Base-by-base conservation (phyloP, 2,888 invertebrate species). In the Caradrina clavipalpis region DNA sequence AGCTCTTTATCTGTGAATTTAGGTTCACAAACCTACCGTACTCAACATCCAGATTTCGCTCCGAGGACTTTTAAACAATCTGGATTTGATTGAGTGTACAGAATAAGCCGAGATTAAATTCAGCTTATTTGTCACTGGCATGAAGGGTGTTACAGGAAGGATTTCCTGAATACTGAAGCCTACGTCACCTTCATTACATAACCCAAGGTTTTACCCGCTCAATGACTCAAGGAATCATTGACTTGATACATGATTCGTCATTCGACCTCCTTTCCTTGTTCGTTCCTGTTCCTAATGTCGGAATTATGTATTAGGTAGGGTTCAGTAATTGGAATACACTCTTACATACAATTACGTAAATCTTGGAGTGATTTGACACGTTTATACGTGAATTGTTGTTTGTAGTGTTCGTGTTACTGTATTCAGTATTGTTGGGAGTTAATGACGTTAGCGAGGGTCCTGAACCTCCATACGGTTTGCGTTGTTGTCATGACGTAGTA, bases 171-270 rank as follows among this genome's bases (percentile, higher is more conserved):
- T 57, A n/a, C 50, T 58, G 15, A 42, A 13, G 15, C 17, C n/a
- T 58, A 57, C 60, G 76, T 76, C 63, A 80, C 19, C 11, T 10
- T 22, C 63, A 57, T 57, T 55, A 50, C 15, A 62, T 76, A 65
- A 39, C 13, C 22, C 5, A 31, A 51, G 71, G 81, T 50, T 80
- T 78, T 59, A 76, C 58, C 77, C 45, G 7, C 31, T 51, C 19
- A 64, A 35, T 66, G 62, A 76, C 31, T 80, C 55, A 39, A 62
- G 53, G 50, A 65, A 69, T 69, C 70, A 53, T 65, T 64, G 55
- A 55, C 49, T 59, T 77, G 49, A 53, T 71, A 58, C 49, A 59
- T 72, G 49, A 53, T 76, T 78, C 50, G 68, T 81, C 81, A 77
- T 62, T 54, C 65, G 31, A 19, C 47, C 51, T 61, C 22, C 62